Conservation (phyloP, 1,140 invertebrate species). For the Pseudomyrmex concolor region DNA sequence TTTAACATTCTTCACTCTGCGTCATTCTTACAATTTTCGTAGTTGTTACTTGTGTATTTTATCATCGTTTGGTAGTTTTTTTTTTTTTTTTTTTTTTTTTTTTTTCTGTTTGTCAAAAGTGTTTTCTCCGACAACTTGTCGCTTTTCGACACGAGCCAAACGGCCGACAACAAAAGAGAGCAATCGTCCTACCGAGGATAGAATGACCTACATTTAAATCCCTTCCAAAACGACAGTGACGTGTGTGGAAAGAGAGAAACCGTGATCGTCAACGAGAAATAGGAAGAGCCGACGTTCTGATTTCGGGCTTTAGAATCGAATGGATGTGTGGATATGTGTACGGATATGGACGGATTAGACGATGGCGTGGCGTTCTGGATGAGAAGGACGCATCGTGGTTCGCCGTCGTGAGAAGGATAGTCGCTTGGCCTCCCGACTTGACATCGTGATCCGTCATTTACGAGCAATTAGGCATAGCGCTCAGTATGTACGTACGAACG, state of each 20-base stretch:
- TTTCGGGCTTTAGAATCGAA: slow-evolving; percentile 58
- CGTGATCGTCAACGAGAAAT: slow-evolving; percentile 56
- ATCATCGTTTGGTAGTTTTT: neutral
- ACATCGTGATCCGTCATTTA: slow-evolving; percentile 73
- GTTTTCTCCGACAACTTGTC: slow-evolving; percentile 19
- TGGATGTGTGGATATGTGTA: slow-evolving; percentile 6
- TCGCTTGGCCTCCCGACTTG: slow-evolving; percentile 58
- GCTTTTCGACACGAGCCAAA: slow-evolving; percentile 16
- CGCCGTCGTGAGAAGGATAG: slow-evolving; percentile 1
- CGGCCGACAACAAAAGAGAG: too few relatives aligned
- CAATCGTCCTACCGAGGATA: slow-evolving; percentile 40
- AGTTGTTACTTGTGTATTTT: neutral
- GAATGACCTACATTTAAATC: slow-evolving; percentile 65
- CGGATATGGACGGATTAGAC: slow-evolving; percentile 48
- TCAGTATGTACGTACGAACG: neutral
- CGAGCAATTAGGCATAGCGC: slow-evolving; percentile 72
- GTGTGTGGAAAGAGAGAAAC: neutral
- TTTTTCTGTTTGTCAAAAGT: neutral
- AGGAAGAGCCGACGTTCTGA: slow-evolving; percentile 28
- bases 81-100: slow-evolving; percentile 13
- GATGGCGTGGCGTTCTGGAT: neutral
- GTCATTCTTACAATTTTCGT: neutral
- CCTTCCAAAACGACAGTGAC: slow-evolving; percentile 16
- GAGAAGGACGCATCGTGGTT: neutral
- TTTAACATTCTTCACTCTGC: neutral